Base-by-base conservation (phyloP, 2,113 vertebrate species). In the Zapus hudsonius region DNA sequence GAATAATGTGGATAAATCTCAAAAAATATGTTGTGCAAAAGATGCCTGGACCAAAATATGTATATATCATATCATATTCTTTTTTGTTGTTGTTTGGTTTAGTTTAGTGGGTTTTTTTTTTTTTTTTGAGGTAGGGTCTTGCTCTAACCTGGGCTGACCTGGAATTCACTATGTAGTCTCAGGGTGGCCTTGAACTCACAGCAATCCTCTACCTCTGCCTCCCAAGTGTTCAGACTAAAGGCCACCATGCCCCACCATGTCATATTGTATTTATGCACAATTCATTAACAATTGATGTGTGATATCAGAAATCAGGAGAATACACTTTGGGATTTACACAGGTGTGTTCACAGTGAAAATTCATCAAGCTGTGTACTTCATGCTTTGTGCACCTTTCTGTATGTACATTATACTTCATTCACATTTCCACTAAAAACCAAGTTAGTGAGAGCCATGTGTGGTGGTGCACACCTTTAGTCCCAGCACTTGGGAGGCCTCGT, bases 351-450 rank as follows among this genome's bases (percentile, higher is more conserved):
- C 36, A 69, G 31, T 25, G 25, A 86, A 78, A 69, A 83, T 64
- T 59, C 40, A 33, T 15, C 10, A 20, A 59, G 80, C 40, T 57
- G 12, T 29, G 17, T 11, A 72, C 67, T 83, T 84, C 33, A 3
- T 61, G 20, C 64, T 61, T 4, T 57, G 57, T 44, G 10, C 2
- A 22, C 13, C 42, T 80, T 80, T 72, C 31, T 74, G 47, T 27
- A 61, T 0, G 22, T 16, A 74, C 25, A 44, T 70, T 74, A 57
- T 22, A 70, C 57, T 59, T 81, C 33, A 69, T 33, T 36, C 20
- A 82, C 8, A 57, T 63, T 95, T 75, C 84, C 59, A 74, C 74
- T 87, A 76, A 92, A 91, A 92, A 82, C 47, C 90, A 87, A 86
- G 79, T 23, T 38, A 87, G 11, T 17, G 22, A n/a, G 55, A 87